Conservation (phyloP, 2,113 vertebrate genomes). For the Eudyptes chrysolophus region DNA sequence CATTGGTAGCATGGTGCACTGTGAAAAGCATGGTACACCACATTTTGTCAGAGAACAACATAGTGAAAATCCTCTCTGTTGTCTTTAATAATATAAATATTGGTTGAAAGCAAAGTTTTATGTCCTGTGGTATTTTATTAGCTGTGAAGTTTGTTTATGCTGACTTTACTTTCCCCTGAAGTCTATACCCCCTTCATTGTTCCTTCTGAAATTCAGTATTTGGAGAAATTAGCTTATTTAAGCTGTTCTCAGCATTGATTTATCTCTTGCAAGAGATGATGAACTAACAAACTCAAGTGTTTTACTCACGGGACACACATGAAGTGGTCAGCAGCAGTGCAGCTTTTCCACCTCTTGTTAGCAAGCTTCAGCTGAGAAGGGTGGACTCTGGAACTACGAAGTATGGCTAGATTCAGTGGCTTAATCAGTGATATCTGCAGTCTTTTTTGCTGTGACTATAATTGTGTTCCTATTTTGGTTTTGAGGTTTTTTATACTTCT, state of each 20-base stretch:
- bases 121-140: background rate
- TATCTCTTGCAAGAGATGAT: background rate
- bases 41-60: background rate
- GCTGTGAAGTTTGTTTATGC: background rate
- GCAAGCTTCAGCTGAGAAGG: background rate
- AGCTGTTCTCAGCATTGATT: background rate
- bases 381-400: background rate
- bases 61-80: background rate
- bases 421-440: background rate
- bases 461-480: background rate
- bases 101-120: background rate
- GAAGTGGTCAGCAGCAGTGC: background rate
- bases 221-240: background rate
- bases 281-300: background rate
- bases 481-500: background rate
- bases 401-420: background rate
- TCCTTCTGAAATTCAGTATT: background rate
- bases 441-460: background rate
- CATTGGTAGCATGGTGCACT: background rate
- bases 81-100: background rate
- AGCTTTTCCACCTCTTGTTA: background rate
- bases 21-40: background rate
- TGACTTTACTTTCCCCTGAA: background rate
- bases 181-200: background rate
- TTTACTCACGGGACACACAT: background rate